Conservation (phyloP, 2,888 invertebrate genomes). For the Callinectes sapidus region DNA sequence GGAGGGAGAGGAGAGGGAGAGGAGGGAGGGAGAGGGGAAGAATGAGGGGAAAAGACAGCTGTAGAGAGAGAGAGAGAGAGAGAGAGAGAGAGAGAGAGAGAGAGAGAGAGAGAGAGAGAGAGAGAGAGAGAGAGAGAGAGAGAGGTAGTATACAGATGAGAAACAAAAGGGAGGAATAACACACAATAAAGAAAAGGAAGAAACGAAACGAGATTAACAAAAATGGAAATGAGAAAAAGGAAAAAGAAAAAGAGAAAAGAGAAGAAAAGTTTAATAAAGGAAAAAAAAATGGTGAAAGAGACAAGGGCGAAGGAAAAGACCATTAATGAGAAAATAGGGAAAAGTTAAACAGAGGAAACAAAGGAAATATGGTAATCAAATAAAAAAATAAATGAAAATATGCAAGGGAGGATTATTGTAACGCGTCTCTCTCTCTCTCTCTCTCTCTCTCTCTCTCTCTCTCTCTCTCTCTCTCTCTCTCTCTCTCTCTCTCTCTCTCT, state of each 20-base stretch:
- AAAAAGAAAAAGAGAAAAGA: neutral
- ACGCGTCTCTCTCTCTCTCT: neutral
- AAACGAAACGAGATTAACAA: neutral
- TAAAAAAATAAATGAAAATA: too few relatives aligned
- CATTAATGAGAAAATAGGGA: neutral
- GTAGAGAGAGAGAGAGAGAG: neutral
- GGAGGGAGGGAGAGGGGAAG: neutral
- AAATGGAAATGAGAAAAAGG: neutral
- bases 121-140: neutral
- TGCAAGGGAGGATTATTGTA: too few relatives aligned
- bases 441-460: neutral
- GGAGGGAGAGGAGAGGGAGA: neutral
- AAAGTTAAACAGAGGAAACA: neutral
- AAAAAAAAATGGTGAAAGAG: neutral
- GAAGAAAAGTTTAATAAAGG: neutral
- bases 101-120: neutral
- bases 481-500: slow-evolving; percentile 12
- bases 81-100: too few relatives aligned
- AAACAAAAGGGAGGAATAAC: neutral
- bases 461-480: neutral
- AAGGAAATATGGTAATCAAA: neutral
- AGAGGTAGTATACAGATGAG: neutral
- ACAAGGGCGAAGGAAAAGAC: neutral
- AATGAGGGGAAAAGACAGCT: neutral
- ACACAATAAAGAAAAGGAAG: neutral